Base-by-base conservation (phyloP, 2,797 vertebrate genomes). In the Ficedula albicollis region DNA sequence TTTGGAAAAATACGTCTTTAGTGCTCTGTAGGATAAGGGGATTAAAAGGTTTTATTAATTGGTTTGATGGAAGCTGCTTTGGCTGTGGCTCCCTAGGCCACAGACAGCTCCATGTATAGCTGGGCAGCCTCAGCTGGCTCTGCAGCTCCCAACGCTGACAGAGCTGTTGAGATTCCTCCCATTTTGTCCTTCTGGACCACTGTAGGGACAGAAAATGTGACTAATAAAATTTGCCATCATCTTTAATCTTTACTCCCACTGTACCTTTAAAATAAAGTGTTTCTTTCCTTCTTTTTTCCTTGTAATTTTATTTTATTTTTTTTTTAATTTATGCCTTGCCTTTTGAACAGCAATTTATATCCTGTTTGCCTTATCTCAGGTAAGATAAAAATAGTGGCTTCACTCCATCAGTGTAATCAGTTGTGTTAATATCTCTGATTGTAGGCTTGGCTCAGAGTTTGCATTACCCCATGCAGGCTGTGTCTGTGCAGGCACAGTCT, bases 371-470 rank as follows among this genome's bases (percentile, higher is more conserved):
- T 95, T 96, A 95, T 92, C 94, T 92, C 78, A 85, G 84, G 59
- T 78, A 43, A 92, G 82, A 91, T 86, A 93, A 95, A 96, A 96
- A 91, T 62, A 91, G 85, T 93, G 91, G 88, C 94, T 94, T 96
- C 62, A 44, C 81, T 95, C 93, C 92, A 95, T 85, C 81, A 62
- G n/a, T 5, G 4, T 87, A 89, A 95, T 95, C 84, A 92, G 82
- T 87, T 77, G 69, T 87, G 69, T 89, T 96, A 95, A 89, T 92
- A 84, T 90, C 79, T 85, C 56, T 93, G 92, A 95, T 75, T 84
- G 72, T 38, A 86, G 55, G 70, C 74, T 95, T 96, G 94, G 91
- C 95, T 91, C 60, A 22, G 84, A 32, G 77, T 66, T 81, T 93
- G 63, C 74, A 78, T 93, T 97, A 96, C 91, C 51, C 95, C 76